A percentile compares a stretch with the other conserved stretches of the same genome.
Evolutionary conservation across 23 tunicate genomes (phyloP).

Genomic region (Oikopleura albicans): DNA sequence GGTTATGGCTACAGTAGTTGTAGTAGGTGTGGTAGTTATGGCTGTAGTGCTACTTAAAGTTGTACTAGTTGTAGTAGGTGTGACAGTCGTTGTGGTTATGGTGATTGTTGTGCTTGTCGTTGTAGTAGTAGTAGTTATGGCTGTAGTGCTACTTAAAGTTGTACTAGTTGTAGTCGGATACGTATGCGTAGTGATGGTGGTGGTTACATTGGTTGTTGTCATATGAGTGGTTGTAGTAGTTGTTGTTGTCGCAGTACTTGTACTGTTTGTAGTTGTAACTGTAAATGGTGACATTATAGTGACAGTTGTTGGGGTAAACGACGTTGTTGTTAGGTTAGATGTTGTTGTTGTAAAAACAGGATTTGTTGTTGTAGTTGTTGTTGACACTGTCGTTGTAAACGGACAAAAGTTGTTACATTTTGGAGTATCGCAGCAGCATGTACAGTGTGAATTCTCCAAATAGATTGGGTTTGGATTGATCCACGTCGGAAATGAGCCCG

Average conservation of each 20-base stretch:
- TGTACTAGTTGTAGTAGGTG: neutral
- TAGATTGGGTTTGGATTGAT: neutral
- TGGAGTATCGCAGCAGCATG: neutral
- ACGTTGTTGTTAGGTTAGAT: neutral
- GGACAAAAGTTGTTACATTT: neutral
- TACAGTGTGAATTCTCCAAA: neutral
- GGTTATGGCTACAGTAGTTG: neutral
- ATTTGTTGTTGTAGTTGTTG: neutral
- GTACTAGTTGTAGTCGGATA: neutral
- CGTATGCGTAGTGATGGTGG: neutral
- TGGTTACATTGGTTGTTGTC: too few species aligned
- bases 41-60: too few species aligned
- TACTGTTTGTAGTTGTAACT: neutral
- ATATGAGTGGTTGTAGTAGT: neutral
- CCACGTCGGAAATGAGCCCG: conserved; percentile 13
- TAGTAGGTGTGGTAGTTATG: too few species aligned
- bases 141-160: neutral
- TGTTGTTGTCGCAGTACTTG: neutral
- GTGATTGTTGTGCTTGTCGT: neutral
- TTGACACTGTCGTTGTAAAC: neutral
- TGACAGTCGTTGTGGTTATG: neutral
- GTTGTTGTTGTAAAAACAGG: neutral
- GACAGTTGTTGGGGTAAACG: neutral
- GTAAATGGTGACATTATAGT: neutral
- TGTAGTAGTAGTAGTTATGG: neutral